Evolutionary conservation across 2,888 invertebrate species (phyloP).

Genomic region (Parnassius orleans): DNA sequence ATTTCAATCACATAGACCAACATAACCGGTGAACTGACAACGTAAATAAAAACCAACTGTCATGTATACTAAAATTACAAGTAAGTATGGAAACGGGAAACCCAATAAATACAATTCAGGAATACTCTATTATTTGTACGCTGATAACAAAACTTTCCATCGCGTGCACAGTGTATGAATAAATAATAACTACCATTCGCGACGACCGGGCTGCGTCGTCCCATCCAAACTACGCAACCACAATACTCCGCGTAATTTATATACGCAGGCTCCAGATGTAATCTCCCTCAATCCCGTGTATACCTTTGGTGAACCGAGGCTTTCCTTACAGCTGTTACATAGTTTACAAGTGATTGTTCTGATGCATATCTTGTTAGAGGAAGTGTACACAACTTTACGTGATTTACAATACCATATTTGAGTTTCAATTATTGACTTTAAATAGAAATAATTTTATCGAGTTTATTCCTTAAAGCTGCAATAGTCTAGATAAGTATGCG

Average conservation of each 20-base stretch:
- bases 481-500: no score
- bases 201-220: slow-evolving; percentile 34
- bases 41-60: no score
- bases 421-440: no score
- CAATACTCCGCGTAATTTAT: slow-evolving; percentile 20
- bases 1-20: no score
- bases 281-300: slow-evolving; percentile 38
- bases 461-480: no score
- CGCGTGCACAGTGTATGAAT: slow-evolving; percentile 18
- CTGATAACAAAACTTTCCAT: not conserved
- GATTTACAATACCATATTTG: slow-evolving; percentile 8
- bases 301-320: slow-evolving; percentile 31
- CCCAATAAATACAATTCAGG: no score
- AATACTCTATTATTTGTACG: slow-evolving; percentile 2
- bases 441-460: no score
- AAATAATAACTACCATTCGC: slow-evolving; percentile 21
- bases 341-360: slow-evolving; percentile 38
- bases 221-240: slow-evolving; percentile 21
- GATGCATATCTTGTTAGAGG: slow-evolving; percentile 31
- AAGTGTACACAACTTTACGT: slow-evolving; percentile 21
- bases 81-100: no score
- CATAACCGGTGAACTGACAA: no score
- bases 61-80: no score
- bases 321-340: slow-evolving; percentile 32
- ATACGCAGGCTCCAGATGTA: slow-evolving; percentile 46